Evolutionary conservation across 1,140 invertebrate genomes (phyloP), one percentile per base, ranked within the genome.

Genomic region (Pseudomyrmex pallidus): DNA sequence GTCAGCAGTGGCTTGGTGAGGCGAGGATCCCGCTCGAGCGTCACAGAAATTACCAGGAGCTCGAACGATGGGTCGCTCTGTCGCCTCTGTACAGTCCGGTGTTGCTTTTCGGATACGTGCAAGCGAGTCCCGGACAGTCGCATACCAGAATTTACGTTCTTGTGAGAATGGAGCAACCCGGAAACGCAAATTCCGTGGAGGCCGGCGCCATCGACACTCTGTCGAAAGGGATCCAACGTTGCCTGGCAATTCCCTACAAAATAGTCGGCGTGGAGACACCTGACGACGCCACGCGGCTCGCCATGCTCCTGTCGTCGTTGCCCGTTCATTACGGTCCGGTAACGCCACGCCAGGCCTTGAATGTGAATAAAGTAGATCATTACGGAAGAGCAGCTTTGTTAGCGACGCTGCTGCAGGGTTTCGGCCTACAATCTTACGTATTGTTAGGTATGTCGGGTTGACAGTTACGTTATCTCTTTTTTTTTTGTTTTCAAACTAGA

Each of bases 1-100:
- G 94, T 54, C 83, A 91, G 5, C 93, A 94, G 25, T 94, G 93
- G 93, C 83, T 94, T 2, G 94, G 94, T 0, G 93, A 94, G 72
- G 86, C 92, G 0, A 86, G 85, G 9, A 91, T 94, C 35, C 93
- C 93, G 5, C 54, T 94, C 5, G 93, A 94, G 67, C 89, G 88
- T 82, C 84, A 93, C 15, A 82, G 90, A 8, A 91, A 92, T 84
- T 91, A 93, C 77, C 92, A 94, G 56, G 92, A 94, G 62, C 87
- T 94, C 2, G 94, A 94, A 78, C 86, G 92, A n/a, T 94, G 93
- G 94, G 88, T 94, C 20, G 89, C 87, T 2, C 54, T 94, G 1
- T 93, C 92, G 1, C 85, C 92, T 8, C 74, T 94, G 2, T 90
- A 83, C 20, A 94, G 92, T 87, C 94, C 94, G 0, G 87, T 85